These are phyloP conservation scores for Gymnogyps californianus DNA, from an alignment of 2,113 vertebrate species.

Conservation along the genomic window DNA sequence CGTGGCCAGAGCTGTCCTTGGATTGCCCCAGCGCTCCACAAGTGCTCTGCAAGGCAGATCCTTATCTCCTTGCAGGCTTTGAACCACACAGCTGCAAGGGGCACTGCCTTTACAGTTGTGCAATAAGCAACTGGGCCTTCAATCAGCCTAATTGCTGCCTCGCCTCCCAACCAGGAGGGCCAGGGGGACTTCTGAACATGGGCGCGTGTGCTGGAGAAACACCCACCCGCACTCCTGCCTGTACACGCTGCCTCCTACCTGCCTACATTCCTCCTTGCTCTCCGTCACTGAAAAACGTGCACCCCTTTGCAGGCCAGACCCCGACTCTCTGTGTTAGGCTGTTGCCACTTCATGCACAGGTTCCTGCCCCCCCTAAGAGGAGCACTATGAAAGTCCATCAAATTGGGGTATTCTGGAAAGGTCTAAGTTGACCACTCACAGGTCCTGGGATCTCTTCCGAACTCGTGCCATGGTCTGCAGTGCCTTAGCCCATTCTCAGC, in stretches of 20 bases:
- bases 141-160: slow-evolving; percentile 35
- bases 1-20: not conserved
- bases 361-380: not conserved
- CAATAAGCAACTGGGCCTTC: slow-evolving; percentile 1
- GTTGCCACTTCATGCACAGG: not conserved
- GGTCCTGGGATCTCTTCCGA: not conserved
- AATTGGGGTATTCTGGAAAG: not conserved
- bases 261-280: slow-evolving; percentile 9
- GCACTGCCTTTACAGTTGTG: slow-evolving; percentile 6
- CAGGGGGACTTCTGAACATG: not conserved
- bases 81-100: not conserved
- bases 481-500: not conserved
- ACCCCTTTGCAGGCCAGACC: not conserved
- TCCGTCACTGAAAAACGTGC: not conserved
- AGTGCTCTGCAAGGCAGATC: not conserved
- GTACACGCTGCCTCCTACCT: not conserved
- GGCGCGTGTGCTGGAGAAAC: not conserved
- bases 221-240: not conserved
- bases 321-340: rapidly evolving
- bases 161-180: not conserved
- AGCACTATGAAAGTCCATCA: not conserved
- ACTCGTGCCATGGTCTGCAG: not conserved
- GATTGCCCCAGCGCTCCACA: not conserved
- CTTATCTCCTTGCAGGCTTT: not conserved
- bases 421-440: not conserved